These are phyloP conservation scores for Capitella teleta DNA, from an alignment of 1,140 invertebrate genomes.

Conservation along the genomic window DNA sequence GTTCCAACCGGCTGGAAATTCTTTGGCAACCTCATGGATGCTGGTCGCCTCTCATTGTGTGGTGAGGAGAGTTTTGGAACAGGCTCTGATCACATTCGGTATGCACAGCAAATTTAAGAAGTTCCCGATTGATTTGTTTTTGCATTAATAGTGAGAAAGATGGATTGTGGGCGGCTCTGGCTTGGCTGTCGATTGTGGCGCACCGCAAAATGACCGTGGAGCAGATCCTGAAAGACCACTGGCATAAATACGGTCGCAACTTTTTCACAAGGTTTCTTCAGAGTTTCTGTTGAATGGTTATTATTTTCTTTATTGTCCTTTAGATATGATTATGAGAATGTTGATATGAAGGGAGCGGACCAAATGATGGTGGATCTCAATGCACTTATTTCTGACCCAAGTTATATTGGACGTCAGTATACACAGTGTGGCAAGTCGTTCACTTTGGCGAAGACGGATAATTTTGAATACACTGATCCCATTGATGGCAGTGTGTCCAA, in stretches of 20 bases:
- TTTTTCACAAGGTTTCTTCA: conserved; percentile 74
- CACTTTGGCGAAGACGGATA: conserved; percentile 65
- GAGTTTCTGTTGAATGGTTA: background rate
- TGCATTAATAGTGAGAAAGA: conserved; percentile 81
- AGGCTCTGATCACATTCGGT: conserved; percentile 52
- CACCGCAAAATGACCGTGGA: conserved; percentile 51
- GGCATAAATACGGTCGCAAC: conserved; percentile 84
- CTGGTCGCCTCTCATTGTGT: conserved; percentile 79
- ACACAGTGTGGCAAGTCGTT: conserved; percentile 44
- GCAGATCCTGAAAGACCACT: conserved; percentile 74
- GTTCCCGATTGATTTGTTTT: background rate
- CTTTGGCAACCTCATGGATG: conserved; percentile 98
- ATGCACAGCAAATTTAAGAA: background rate
- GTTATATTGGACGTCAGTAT: conserved; percentile 58
- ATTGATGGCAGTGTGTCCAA: conserved; percentile 79
- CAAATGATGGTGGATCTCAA: conserved; percentile 75
- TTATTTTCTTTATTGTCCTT: background rate
- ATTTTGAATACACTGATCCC: conserved; percentile 88
- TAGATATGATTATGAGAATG: conserved; percentile 93
- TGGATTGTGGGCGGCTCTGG: conserved; percentile 92
- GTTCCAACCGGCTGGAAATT: conserved; percentile 97
- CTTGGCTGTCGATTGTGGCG: conserved; percentile 83
- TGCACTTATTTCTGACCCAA: conserved; percentile 50
- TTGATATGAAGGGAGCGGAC: conserved; percentile 69
- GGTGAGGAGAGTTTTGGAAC: conserved; percentile 98